These are phyloP conservation scores for Drosophila kambysellisi DNA, from an alignment of 2,888 invertebrate species.

Conservation along the genomic window DNA sequence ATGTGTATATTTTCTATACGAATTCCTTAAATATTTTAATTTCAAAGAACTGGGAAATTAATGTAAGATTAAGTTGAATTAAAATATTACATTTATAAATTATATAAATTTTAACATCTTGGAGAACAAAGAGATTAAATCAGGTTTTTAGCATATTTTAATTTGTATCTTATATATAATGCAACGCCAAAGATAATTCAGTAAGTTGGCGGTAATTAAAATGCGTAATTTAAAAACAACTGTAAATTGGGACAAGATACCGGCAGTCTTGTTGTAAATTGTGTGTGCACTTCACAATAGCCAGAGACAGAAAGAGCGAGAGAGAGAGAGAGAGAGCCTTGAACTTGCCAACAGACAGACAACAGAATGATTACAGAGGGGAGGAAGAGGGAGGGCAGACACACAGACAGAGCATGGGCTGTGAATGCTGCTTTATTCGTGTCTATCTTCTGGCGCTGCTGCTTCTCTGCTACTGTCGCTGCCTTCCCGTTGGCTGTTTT, in stretches of 20 bases:
- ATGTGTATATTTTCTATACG: background rate
- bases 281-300: constrained; percentile 9
- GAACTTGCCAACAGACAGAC: constrained; percentile 71
- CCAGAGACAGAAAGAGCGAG: background rate
- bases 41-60: background rate
- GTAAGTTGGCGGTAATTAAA: constrained; percentile 21
- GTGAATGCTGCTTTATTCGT: constrained; percentile 27
- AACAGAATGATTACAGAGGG: constrained; percentile 1
- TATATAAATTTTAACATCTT: background rate
- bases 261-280: constrained; percentile 10
- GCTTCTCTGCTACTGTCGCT: constrained; percentile 27
- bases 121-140: background rate
- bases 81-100: background rate
- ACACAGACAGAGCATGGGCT: constrained; percentile 17
- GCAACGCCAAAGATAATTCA: background rate
- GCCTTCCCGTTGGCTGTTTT: constrained; percentile 52
- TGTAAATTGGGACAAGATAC: constrained; percentile 36
- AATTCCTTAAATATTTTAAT: background rate
- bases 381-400: constrained; percentile 9
- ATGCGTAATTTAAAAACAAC: constrained; percentile 21
- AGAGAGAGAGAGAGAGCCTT: constrained; percentile 67
- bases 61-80: background rate
- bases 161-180: background rate
- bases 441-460: constrained; percentile 22
- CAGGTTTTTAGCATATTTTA: background rate